These are phyloP conservation scores for Athrips mouffetella DNA, from an alignment of 2,888 invertebrate species.

Conservation along the genomic window DNA sequence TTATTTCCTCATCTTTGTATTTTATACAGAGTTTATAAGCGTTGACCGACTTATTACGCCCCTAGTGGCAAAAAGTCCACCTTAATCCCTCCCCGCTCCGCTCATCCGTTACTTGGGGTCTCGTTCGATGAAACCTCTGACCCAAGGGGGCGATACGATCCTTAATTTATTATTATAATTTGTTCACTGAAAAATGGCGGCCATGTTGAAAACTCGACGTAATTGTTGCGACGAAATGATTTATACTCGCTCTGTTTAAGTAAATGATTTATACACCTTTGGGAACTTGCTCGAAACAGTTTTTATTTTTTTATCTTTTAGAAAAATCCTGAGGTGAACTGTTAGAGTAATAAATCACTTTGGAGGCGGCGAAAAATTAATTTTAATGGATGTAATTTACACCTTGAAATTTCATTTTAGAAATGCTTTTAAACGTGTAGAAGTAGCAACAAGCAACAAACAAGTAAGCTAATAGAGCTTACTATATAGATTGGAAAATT, in stretches of 20 bases:
- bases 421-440: too few species aligned
- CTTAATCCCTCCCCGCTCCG: not conserved
- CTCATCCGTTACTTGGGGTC: not conserved
- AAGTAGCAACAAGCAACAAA: too few species aligned
- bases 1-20: too few species aligned
- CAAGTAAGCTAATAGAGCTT: too few species aligned
- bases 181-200: constrained; percentile 2
- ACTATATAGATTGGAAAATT: too few species aligned
- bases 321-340: not conserved
- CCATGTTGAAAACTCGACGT: not conserved
- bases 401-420: too few species aligned
- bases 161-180: constrained; percentile 5
- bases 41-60: too few species aligned
- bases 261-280: not conserved
- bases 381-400: too few species aligned
- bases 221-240: constrained; percentile 1
- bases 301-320: not conserved
- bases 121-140: not conserved
- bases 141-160: constrained; percentile 2
- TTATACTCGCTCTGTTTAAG: not conserved
- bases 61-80: not conserved
- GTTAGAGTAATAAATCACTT: too few species aligned
- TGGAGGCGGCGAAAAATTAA: too few species aligned
- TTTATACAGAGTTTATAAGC: too few species aligned
- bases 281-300: not conserved